Conservation (phyloP, 2,113 vertebrate species). For the Pungitius pungitius region DNA sequence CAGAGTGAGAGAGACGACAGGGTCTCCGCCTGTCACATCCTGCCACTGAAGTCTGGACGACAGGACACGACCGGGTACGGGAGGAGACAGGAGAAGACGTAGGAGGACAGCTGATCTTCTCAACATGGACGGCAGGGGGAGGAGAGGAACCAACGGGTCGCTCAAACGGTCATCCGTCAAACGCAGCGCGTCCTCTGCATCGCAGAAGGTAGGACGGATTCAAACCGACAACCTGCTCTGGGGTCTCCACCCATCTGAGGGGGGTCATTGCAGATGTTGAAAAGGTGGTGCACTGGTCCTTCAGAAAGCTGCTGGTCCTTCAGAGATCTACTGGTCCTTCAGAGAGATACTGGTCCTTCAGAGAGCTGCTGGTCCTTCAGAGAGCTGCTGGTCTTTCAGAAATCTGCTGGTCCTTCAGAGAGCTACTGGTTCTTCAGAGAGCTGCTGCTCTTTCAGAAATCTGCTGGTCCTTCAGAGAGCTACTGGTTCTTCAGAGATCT, state of each 20-base stretch:
- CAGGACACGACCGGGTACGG: neutral
- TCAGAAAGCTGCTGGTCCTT: too few species aligned
- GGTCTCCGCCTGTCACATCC: slow-evolving; percentile 48
- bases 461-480: too few species aligned
- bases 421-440: too few species aligned
- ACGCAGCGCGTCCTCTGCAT: slow-evolving; percentile 78
- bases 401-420: too few species aligned
- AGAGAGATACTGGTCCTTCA: too few species aligned
- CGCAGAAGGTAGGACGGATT: slow-evolving; percentile 88
- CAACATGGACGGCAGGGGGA: slow-evolving; percentile 68
- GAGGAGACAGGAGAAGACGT: neutral
- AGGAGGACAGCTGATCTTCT: slow-evolving; percentile 9
- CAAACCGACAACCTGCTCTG: neutral
- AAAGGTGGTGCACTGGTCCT: too few species aligned
- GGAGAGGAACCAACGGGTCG: slow-evolving; percentile 83
- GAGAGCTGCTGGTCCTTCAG: too few species aligned
- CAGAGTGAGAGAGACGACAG: slow-evolving; percentile 60
- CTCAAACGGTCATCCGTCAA: slow-evolving; percentile 84
- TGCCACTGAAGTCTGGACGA: neutral
- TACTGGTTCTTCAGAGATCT: too few species aligned
- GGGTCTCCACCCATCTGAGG: neutral
- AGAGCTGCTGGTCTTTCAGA: too few species aligned
- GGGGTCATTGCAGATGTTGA: neutral
- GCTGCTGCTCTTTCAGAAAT: too few species aligned
- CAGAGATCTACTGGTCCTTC: too few species aligned